Evolutionary conservation across 2,113 vertebrate species (phyloP), one percentile per base, ranked within the genome.

Genomic region (Bubo blakistoni): DNA sequence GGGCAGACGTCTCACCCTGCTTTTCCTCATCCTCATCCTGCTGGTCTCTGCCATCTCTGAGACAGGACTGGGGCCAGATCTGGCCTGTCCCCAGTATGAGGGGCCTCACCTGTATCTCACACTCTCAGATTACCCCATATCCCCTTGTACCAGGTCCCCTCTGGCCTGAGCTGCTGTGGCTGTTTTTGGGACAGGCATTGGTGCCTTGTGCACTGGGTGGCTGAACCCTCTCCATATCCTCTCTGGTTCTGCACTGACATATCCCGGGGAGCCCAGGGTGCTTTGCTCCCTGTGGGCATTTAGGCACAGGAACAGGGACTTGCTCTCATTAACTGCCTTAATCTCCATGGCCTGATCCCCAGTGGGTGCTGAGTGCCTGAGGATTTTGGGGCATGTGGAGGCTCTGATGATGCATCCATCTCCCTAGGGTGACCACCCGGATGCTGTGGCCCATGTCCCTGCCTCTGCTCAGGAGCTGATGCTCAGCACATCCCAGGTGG

Each of bases 391-490:
- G 52, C 16, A 8, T 4, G 2, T n/a, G n/a, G 57, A 40, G 16
- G 47, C 71, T 52, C 32, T 30, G 44, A 61, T 52, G 47, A 36
- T 29, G 40, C 16, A 32, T 69, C 34, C 49, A 3, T 22, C 6
- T 69, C 27, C 27, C 24, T 40, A 17, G 12, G 42, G 13, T 15
- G 25, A 57, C 9, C 0, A 1, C 24, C 15, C 2, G 0, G 0
- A 30, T 21, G 36, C 10, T 66, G 9, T 8, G 2, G 51, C 21
- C 70, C 8, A 2, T 30, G 20, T 20, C n/a, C 18, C n/a, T 79
- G 42, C 24, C 20, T 49, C 42, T 51, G 34, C 27, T 46, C 5
- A 4, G 71, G 42, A 88, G n/a, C 58, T 0, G 3, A 32, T 16
- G 29, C 11, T 51, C 57, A 46, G 15, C 42, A 34, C 0, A 3